Evolutionary conservation across 2,797 vertebrate genomes (phyloP).

Genomic region (Morus bassanus): DNA sequence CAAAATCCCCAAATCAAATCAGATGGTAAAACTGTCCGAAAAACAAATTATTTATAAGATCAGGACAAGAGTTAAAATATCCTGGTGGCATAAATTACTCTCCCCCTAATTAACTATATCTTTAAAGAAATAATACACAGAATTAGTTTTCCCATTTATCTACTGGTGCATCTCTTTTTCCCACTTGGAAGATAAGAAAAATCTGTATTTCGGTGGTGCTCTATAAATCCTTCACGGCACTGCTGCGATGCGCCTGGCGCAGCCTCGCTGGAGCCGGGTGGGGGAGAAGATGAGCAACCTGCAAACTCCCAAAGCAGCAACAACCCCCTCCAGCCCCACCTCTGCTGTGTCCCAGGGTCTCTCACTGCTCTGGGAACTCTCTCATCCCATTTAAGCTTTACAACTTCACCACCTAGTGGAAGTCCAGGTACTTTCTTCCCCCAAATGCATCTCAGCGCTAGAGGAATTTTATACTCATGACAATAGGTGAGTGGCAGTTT

Average conservation of each 20-base stretch:
- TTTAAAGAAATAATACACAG: background rate
- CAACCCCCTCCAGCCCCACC: background rate
- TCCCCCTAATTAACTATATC: background rate
- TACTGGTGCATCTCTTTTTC: background rate
- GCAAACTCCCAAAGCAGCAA: background rate
- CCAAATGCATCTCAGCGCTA: background rate
- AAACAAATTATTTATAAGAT: background rate
- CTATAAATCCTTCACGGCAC: rapidly evolving
- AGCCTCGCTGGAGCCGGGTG: background rate
- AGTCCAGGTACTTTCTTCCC: background rate
- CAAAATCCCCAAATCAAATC: background rate
- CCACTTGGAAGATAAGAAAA: background rate
- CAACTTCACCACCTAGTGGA: constrained; percentile 72
- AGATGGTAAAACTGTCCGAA: background rate
- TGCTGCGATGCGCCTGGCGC: background rate
- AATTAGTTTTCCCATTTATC: background rate
- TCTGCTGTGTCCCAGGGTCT: background rate
- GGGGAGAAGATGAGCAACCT: background rate
- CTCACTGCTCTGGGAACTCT: background rate
- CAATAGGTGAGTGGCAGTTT: background rate
- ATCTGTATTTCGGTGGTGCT: background rate
- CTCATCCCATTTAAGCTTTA: constrained; percentile 27
- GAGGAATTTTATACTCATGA: background rate
- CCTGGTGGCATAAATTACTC: background rate
- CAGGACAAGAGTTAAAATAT: background rate